Evolutionary conservation across 2,888 invertebrate species (phyloP).

Genomic region (Pardosa pseudoannulata): DNA sequence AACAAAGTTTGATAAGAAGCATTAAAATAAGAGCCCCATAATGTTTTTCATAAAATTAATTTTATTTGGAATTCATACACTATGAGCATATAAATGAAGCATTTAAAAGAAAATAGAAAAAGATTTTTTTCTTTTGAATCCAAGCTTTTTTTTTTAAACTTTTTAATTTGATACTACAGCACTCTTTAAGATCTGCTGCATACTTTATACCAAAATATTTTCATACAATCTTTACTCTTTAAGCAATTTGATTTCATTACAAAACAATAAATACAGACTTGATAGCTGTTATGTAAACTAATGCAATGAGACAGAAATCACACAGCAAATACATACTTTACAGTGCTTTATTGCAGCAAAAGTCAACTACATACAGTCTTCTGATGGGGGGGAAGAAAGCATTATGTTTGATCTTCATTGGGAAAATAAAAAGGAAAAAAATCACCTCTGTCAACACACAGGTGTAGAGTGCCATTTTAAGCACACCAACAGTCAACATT

Average conservation of each 20-base stretch:
- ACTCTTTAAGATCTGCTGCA: background rate
- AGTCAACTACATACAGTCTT: slow-evolving; percentile 73
- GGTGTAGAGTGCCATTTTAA: slow-evolving; percentile 48
- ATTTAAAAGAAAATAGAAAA: slow-evolving; percentile 19
- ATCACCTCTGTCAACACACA: slow-evolving; percentile 44
- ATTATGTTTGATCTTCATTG: slow-evolving; percentile 66
- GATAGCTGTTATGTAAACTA: background rate
- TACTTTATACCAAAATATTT: slow-evolving; percentile 6
- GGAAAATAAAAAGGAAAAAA: background rate
- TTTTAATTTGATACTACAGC: slow-evolving; percentile 18
- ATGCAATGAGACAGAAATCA: slow-evolving; percentile 13
- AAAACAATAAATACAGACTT: background rate
- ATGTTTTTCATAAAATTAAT: slow-evolving; percentile 15
- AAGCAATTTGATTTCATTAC: background rate
- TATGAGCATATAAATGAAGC: slow-evolving; percentile 8
- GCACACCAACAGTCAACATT: slow-evolving; percentile 68
- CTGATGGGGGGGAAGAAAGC: slow-evolving; percentile 59
- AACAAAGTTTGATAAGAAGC: too few species aligned
- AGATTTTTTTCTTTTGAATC: background rate
- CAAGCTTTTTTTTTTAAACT: background rate
- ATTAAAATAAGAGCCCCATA: background rate
- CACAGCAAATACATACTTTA: slow-evolving; percentile 63
- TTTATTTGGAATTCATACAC: slow-evolving; percentile 19
- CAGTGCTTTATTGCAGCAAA: slow-evolving; percentile 74
- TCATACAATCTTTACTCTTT: slow-evolving; percentile 15